Conservation (phyloP, 2,113 vertebrate species). For the Okapia johnstoni region DNA sequence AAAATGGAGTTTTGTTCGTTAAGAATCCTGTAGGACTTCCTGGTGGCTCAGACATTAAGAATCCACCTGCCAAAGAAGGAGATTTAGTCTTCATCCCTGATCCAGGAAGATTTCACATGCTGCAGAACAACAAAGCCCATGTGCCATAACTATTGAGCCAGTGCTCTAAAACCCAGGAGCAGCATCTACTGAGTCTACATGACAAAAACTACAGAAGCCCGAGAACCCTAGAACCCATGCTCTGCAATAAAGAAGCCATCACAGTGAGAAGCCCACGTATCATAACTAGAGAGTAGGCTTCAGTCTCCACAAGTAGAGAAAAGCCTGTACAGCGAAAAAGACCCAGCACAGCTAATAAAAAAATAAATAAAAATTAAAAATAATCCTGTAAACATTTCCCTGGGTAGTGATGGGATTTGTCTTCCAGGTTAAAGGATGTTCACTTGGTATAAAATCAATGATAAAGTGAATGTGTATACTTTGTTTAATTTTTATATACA, state of each 20-base stretch:
- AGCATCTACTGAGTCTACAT: rapidly evolving
- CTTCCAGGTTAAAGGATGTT: no score
- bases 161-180: no score
- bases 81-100: rapidly evolving
- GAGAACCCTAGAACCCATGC: background rate
- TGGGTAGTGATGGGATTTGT: background rate
- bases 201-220: rapidly evolving
- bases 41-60: background rate
- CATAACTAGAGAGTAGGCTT: background rate
- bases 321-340: rapidly evolving
- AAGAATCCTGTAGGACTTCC: background rate
- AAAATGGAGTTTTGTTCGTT: background rate
- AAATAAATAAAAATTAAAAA: background rate
- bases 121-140: background rate
- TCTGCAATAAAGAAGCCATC: rapidly evolving
- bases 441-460: no score
- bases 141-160: background rate
- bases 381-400: rapidly evolving
- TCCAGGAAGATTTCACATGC: background rate
- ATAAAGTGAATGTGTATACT: no score
- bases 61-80: background rate
- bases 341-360: background rate
- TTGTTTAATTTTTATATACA: background rate
- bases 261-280: rapidly evolving
- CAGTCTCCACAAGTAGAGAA: rapidly evolving